These are phyloP conservation scores for Merodon equestris DNA, from an alignment of 2,888 invertebrate genomes.

Conservation along the genomic window DNA sequence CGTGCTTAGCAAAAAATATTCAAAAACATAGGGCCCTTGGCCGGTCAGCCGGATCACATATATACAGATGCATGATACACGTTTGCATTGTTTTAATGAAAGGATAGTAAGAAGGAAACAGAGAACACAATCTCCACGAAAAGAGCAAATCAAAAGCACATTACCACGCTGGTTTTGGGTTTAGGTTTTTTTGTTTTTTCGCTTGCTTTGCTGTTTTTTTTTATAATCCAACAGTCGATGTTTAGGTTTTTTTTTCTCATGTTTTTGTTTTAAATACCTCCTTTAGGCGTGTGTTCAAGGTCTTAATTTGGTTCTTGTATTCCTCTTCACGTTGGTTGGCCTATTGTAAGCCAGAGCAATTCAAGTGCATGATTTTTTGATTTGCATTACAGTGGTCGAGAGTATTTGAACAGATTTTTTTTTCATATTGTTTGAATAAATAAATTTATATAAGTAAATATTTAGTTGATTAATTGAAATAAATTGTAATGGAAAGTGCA, in stretches of 20 bases:
- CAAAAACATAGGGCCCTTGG: neutral
- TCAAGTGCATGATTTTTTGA: constrained; percentile 39
- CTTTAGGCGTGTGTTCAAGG: constrained; percentile 98
- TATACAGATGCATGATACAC: constrained; percentile 17
- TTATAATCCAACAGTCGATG: constrained; percentile 50
- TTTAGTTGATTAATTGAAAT: constrained; percentile 23
- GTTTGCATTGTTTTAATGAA: too few species aligned
- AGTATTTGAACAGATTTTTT: neutral
- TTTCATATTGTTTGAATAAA: constrained; percentile 68
- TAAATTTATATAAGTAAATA: constrained; percentile 11
- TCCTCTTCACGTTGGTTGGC: constrained; percentile 99
- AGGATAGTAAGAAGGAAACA: constrained; percentile 18
- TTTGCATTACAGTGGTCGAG: constrained; percentile 58
- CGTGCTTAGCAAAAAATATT: constrained; percentile 10
- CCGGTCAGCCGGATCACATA: neutral
- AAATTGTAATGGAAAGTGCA: constrained; percentile 10
- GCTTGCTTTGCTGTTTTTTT: constrained; percentile 16
- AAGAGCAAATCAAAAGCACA: constrained; percentile 68
- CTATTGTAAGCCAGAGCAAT: constrained; percentile 80
- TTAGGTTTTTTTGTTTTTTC: constrained; percentile 23
- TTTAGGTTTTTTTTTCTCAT: constrained; percentile 13
- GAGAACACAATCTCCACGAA: constrained; percentile 34
- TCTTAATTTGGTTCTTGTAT: constrained; percentile 99
- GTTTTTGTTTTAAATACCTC: constrained; percentile 92
- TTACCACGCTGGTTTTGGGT: constrained; percentile 63